Evolutionary conservation across 1,140 invertebrate species (phyloP), one percentile per base, ranked within the genome.

Genomic region (Fopius arisanus): DNA sequence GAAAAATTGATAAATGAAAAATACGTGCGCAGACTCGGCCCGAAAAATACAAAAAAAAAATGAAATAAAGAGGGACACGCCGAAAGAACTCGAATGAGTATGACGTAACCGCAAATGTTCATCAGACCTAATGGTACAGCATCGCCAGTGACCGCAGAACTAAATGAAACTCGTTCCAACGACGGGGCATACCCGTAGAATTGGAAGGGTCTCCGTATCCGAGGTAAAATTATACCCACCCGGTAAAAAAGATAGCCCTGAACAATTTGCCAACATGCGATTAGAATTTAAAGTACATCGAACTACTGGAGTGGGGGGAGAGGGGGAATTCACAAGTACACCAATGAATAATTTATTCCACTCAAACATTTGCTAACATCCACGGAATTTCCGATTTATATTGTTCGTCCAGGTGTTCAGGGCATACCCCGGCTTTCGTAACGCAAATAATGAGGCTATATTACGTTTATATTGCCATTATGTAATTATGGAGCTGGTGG

Each of bases 91-190:
- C 63, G 66, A 65, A 19, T 40, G 71, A 59, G 59, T 59, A 75
- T 77, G 73, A 77, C 71, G 71, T 68, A 77, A 77, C 76, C 74
- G 63, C 73, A 73, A 72, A 63, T 68, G 71, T 73, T 75, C 73
- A 77, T 77, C 73, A 72, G 67, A 73, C 70, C 65, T 75, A 75
- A 75, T 77, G 70, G 73, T 37, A 67, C 70, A 62, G 65, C 66
- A 54, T 67, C 26, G 54, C 54, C 19, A 68, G 54, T 48, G 59
- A 75, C 76, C 73, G 66, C 73, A 75, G 67, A 77, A 73, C 70
- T 77, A 77, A 77, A 77, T 75, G 73, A 77, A 77, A 77, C 76
- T 77, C 71, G 72, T 75, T 75, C 75, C 70, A 48, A 59, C 54
- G 54, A 59, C 62, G 48, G 65, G n/a, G 33, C 54, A 66, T 77